Conservation (phyloP, 2,113 vertebrate species). For the Scalopus aquaticus region DNA sequence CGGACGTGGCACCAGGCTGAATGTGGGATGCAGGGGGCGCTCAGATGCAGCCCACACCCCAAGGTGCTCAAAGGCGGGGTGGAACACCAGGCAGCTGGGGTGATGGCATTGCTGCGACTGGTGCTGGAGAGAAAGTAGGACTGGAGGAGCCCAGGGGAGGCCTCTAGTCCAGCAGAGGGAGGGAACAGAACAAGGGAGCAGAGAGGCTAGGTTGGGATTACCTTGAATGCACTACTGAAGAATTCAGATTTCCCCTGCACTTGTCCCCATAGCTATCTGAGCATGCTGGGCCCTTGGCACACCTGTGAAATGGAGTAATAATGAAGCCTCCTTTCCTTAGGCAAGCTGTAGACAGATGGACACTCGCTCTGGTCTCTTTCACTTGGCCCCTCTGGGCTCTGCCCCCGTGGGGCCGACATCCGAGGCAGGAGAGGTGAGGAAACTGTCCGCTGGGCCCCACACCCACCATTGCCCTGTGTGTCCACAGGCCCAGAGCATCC, state of each 20-base stretch:
- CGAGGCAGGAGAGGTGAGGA: neutral
- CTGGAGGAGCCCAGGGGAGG: neutral
- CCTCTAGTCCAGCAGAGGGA: neutral
- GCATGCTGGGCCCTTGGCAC: neutral
- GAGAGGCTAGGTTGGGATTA: neutral
- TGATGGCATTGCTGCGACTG: rapidly evolving
- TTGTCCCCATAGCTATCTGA: neutral
- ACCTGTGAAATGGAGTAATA: neutral
- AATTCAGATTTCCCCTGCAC: neutral
- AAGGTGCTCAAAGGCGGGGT: neutral
- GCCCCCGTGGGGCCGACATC: neutral
- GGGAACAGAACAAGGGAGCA: neutral
- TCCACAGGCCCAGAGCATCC: neutral
- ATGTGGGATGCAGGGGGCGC: rapidly evolving
- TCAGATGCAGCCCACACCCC: neutral
- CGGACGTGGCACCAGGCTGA: rapidly evolving
- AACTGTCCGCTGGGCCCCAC: neutral
- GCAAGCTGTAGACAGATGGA: too few relatives aligned
- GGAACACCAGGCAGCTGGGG: neutral
- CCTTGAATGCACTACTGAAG: rapidly evolving
- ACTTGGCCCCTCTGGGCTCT: neutral
- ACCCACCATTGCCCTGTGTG: neutral
- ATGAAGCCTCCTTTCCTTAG: too few relatives aligned
- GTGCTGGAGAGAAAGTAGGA: neutral
- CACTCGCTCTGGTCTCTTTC: neutral